Base-by-base conservation (phyloP, 1,140 invertebrate species). In the Drosophila subpulchrella region DNA sequence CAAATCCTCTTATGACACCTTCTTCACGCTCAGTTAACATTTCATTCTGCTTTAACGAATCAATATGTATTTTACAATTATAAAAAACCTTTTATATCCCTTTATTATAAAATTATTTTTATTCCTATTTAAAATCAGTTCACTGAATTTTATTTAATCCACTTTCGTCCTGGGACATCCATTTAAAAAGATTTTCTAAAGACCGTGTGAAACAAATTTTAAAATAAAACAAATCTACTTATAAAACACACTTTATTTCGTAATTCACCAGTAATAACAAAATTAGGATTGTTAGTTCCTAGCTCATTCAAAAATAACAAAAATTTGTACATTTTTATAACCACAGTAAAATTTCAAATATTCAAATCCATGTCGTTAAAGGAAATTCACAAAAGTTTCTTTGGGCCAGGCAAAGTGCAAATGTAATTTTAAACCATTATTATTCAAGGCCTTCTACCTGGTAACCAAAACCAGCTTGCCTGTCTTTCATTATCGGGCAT, bases 401-500 rank as follows among this genome's bases (percentile, higher is more conserved):
- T 4, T 11, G 10, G 24, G 20, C 54, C 8, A 41, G 3, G 10
- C 5, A 32, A 65, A 59, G 46, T 67, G 47, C n/a, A 27, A 41
- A 71, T 27, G 53, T 30, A 71, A 71, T 71, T 70, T 71, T n/a
- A 57, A 41, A 48, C 36, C 65, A 57, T 70, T 70, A 57, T 48
- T 70, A 57, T 71, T 71, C 51, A 71, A 47, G 20, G 66, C 42
- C 32, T 12, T 56, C 13, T 34, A 8, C 41, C 15, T 2, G 36
- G 42, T 71, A 71, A 58, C 51, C 65, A 34, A 47, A 70, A 34
- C 51, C 65, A 4, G 36, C 4, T 30, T 15, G 42, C 51, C 59
- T 46, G 48, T n/a, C 48, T 75, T 75, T 65, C 51, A 51, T 65
- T 75, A 56, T 75, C 32, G 57, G 41, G 62, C 71, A 76, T 66